phyloP scores from a whole-genome alignment of 2,888 invertebrate species.

The Tipula confusa region DNA sequence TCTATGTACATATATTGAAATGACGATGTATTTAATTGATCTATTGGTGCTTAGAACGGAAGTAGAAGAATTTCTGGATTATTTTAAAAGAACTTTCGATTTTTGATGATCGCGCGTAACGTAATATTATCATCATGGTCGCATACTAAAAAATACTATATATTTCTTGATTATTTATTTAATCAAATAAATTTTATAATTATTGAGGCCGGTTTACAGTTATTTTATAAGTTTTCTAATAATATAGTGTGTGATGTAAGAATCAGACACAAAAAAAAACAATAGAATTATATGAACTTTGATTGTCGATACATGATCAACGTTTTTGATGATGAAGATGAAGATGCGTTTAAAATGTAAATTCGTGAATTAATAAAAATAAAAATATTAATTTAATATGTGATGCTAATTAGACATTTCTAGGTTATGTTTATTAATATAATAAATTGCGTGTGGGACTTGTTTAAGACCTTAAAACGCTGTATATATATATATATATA shows the following conservation, averaged over 20 bases:
- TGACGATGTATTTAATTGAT: background rate
- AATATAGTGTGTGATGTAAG: background rate
- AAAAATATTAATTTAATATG: background rate
- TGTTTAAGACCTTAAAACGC: background rate
- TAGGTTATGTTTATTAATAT: background rate
- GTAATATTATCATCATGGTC: background rate
- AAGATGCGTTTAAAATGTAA: background rate
- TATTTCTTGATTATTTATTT: background rate
- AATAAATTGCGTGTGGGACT: background rate
- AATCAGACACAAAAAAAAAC: background rate
- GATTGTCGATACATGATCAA: background rate
- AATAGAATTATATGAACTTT: background rate
- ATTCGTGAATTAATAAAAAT: background rate
- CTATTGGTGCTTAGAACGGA: background rate
- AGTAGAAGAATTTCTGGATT: background rate
- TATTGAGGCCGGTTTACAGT: constrained; percentile 4
- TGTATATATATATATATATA: background rate
- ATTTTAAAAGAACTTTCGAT: background rate
- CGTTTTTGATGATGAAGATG: background rate
- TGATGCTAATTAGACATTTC: background rate
- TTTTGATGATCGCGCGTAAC: background rate
- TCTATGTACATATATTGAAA: background rate
- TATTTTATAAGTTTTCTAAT: background rate
- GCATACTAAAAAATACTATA: background rate
- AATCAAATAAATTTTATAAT: background rate